Percentiles rank a stretch among this genome's conserved stretches.
Evolutionary conservation across 2,797 vertebrate genomes (phyloP).

Genomic region (Denticeps clupeoides): DNA sequence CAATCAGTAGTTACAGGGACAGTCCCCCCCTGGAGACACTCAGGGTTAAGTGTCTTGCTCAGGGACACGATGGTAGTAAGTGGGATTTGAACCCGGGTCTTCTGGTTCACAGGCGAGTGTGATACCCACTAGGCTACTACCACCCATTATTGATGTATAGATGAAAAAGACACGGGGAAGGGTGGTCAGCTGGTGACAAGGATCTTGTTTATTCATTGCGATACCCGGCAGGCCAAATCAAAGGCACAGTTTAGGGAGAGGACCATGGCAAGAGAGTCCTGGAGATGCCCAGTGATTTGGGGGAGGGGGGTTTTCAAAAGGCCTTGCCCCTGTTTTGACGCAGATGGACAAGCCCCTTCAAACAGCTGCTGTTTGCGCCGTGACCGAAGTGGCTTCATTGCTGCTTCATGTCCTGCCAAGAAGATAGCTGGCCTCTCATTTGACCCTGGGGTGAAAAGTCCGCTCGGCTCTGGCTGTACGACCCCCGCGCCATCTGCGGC

Average conservation of each 20-base stretch:
- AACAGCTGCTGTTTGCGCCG: constrained; percentile 58
- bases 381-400: constrained; percentile 38
- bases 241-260: not conserved
- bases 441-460: constrained; percentile 44
- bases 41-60: too few relatives aligned
- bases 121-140: too few relatives aligned
- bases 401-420: constrained; percentile 61
- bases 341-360: constrained; percentile 40
- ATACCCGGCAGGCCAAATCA: not conserved
- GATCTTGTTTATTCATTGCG: too few relatives aligned
- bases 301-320: constrained; percentile 41
- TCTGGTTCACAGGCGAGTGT: too few relatives aligned
- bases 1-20: too few relatives aligned
- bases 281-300: constrained; percentile 40
- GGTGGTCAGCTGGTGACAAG: too few relatives aligned
- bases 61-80: too few relatives aligned
- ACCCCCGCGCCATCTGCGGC: constrained; percentile 29
- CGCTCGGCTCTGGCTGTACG: not conserved
- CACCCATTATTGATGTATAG: too few relatives aligned
- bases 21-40: too few relatives aligned
- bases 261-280: not conserved
- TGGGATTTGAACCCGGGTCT: too few relatives aligned
- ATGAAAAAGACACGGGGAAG: too few relatives aligned
- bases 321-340: constrained; percentile 40
- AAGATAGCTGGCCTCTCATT: constrained; percentile 42